A percentile compares a stretch with the other conserved stretches of the same genome.
Evolutionary conservation across 2,888 invertebrate species (phyloP).

Genomic region (Seladonia tumulorum): DNA sequence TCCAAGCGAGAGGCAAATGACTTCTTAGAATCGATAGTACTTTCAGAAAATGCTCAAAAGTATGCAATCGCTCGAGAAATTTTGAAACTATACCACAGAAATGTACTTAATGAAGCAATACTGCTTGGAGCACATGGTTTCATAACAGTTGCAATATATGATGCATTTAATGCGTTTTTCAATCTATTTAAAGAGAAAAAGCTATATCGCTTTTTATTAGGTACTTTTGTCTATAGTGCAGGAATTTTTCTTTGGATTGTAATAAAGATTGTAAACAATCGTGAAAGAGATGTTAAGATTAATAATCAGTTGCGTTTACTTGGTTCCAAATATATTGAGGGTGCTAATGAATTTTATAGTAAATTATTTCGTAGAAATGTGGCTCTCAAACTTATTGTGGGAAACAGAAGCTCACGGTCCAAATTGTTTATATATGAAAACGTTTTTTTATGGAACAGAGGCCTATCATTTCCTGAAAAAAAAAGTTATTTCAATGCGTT

Average conservation of each 20-base stretch:
- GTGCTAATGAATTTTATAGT: slow-evolving; percentile 91
- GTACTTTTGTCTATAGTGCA: slow-evolving; percentile 80
- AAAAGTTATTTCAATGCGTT: slow-evolving; percentile 87
- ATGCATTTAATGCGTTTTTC: slow-evolving; percentile 86
- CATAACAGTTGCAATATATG: slow-evolving; percentile 59
- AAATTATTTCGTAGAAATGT: slow-evolving; percentile 90
- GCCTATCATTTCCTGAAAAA: slow-evolving; percentile 88
- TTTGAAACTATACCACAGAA: slow-evolving; percentile 87
- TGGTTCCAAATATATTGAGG: slow-evolving; percentile 88
- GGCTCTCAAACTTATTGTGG: slow-evolving; percentile 89
- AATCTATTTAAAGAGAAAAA: slow-evolving; percentile 77
- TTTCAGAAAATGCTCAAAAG: slow-evolving; percentile 92
- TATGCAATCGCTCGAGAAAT: slow-evolving; percentile 93
- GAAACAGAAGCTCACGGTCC: slow-evolving; percentile 87
- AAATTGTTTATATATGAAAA: slow-evolving; percentile 90
- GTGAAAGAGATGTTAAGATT: slow-evolving; percentile 88
- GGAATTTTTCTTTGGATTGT: slow-evolving; percentile 85
- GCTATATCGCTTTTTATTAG: slow-evolving; percentile 79
- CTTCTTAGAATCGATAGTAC: slow-evolving; percentile 88
- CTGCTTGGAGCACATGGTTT: slow-evolving; percentile 75
- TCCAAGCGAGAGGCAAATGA: slow-evolving; percentile 87
- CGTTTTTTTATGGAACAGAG: slow-evolving; percentile 88
- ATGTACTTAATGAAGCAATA: slow-evolving; percentile 79
- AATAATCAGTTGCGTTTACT: slow-evolving; percentile 88
- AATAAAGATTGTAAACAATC: slow-evolving; percentile 81